Evolutionary conservation across 1,140 invertebrate genomes (phyloP).

Genomic region (Drosophila triauraria): DNA sequence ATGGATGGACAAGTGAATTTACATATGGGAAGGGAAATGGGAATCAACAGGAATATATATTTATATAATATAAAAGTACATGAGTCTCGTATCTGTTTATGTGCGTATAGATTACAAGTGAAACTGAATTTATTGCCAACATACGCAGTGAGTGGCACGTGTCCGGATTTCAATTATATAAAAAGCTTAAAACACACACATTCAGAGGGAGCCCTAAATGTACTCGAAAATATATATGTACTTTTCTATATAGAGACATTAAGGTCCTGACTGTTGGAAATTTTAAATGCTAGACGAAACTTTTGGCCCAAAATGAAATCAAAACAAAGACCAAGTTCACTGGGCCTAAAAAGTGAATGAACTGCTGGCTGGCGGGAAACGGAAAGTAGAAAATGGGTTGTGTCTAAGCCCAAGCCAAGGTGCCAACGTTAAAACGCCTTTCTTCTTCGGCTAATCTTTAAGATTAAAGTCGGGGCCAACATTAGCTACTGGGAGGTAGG

Average conservation of each 20-base stretch:
- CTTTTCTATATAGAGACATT: slow-evolving; percentile 11
- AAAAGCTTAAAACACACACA: slow-evolving; percentile 64
- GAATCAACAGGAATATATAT: slow-evolving; percentile 20
- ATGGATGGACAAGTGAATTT: slow-evolving; percentile 37
- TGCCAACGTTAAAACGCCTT: background rate
- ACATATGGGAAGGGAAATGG: slow-evolving; percentile 25
- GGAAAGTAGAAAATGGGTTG: slow-evolving; percentile 22
- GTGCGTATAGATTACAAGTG: slow-evolving; percentile 51
- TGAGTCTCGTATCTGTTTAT: slow-evolving; percentile 22
- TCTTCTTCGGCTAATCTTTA: slow-evolving; percentile 26
- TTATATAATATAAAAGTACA: background rate
- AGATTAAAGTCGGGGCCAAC: slow-evolving; percentile 39
- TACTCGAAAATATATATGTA: background rate
- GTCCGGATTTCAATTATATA: slow-evolving; percentile 73
- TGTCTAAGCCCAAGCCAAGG: slow-evolving; percentile 18
- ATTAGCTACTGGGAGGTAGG: background rate
- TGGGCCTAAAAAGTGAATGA: slow-evolving; percentile 43
- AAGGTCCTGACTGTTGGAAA: slow-evolving; percentile 21
- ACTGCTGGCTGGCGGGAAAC: slow-evolving; percentile 9
- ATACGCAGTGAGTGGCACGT: slow-evolving; percentile 59
- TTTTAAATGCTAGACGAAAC: slow-evolving; percentile 34
- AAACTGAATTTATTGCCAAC: slow-evolving; percentile 52
- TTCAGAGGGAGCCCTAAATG: background rate
- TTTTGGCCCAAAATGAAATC: slow-evolving; percentile 26
- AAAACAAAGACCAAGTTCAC: slow-evolving; percentile 44